Evolutionary conservation across 2,888 invertebrate species (phyloP).

Genomic region (Esperia sulphurella): DNA sequence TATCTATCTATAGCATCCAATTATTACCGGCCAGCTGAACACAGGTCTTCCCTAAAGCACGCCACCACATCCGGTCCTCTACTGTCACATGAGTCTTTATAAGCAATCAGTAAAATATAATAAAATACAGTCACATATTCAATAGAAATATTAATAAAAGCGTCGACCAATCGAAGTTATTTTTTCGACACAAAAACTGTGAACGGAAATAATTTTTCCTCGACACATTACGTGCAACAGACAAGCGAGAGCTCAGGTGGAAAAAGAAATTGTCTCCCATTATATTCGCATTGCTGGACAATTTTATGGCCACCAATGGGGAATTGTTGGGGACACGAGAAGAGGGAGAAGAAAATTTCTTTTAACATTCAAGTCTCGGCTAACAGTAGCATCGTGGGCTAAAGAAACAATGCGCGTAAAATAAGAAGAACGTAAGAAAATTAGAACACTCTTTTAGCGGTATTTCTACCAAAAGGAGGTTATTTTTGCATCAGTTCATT

Average conservation of each 20-base stretch:
- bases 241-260: constrained; percentile 51
- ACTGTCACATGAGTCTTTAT: too few relatives aligned
- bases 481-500: too few relatives aligned
- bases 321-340: constrained; percentile 54
- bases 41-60: too few relatives aligned
- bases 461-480: too few relatives aligned
- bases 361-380: constrained; percentile 61
- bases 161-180: not conserved
- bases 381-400: constrained; percentile 19
- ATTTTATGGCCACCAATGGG: constrained; percentile 64
- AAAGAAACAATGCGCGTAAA: not conserved
- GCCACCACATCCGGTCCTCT: too few relatives aligned
- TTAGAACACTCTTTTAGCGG: too few relatives aligned
- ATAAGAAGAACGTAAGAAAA: too few relatives aligned
- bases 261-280: constrained; percentile 64
- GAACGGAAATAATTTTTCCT: not conserved
- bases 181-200: not conserved
- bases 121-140: too few relatives aligned
- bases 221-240: not conserved
- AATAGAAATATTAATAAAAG: too few relatives aligned
- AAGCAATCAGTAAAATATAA: too few relatives aligned
- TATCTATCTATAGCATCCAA: too few relatives aligned
- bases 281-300: constrained; percentile 56
- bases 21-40: too few relatives aligned
- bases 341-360: constrained; percentile 33